Evolutionary conservation across 2,113 vertebrate genomes (phyloP).

Genomic region (Lamprologus sp.): DNA sequence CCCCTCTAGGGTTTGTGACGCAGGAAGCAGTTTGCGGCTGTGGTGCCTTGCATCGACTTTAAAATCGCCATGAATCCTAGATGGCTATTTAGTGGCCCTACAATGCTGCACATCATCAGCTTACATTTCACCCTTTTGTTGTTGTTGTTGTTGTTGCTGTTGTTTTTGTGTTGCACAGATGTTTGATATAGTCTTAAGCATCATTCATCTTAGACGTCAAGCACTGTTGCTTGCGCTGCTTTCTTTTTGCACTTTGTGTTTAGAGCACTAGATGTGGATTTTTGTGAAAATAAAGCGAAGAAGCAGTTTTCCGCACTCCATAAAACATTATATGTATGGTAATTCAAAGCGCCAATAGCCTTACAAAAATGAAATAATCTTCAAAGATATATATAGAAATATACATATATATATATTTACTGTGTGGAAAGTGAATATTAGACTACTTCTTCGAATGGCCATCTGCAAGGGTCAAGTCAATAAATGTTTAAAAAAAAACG

Average conservation of each 20-base stretch:
- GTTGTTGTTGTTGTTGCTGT: slow-evolving; percentile 23
- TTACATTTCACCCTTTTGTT: slow-evolving; percentile 79
- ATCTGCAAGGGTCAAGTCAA: slow-evolving; percentile 84
- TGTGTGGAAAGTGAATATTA: slow-evolving; percentile 85
- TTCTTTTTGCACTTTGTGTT: slow-evolving; percentile 52
- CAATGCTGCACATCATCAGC: slow-evolving; percentile 98
- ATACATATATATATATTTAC: slow-evolving; percentile 78
- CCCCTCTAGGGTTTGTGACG: slow-evolving; percentile 83
- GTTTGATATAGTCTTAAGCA: slow-evolving; percentile 68
- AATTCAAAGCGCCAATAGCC: slow-evolving; percentile 87
- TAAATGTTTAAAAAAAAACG: slow-evolving; percentile 86
- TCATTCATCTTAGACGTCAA: slow-evolving; percentile 70
- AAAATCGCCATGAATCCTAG: slow-evolving; percentile 93
- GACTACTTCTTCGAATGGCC: slow-evolving; percentile 75
- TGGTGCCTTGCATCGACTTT: slow-evolving; percentile 97
- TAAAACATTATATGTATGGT: slow-evolving; percentile 77
- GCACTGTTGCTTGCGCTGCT: slow-evolving; percentile 52
- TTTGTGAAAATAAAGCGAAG: slow-evolving; percentile 77
- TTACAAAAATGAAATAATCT: slow-evolving; percentile 84
- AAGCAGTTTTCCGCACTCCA: slow-evolving; percentile 67
- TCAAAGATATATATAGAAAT: slow-evolving; percentile 72
- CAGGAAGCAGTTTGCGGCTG: slow-evolving; percentile 86
- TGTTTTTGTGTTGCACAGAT: slow-evolving; percentile 73
- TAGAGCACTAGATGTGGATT: slow-evolving; percentile 66
- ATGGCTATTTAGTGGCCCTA: slow-evolving; percentile 99